Evolutionary conservation across 2,113 vertebrate genomes (phyloP), one percentile per base, ranked within the genome.

Genomic region (Gopherus evgoodei): DNA sequence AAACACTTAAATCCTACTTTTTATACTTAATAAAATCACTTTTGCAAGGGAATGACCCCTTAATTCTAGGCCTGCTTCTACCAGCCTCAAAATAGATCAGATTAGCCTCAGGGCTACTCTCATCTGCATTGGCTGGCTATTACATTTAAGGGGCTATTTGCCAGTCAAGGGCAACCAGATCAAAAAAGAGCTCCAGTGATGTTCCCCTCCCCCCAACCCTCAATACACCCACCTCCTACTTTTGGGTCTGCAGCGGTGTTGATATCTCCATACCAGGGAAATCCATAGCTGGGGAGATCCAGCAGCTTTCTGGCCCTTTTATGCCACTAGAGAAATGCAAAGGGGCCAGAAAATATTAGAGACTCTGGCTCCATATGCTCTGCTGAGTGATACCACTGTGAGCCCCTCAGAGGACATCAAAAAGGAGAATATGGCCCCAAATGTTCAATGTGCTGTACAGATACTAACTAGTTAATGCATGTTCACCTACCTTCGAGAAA

Each of bases 241-340:
- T 53, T 49, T 83, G 19, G 21, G 44, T 53, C 11, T 80, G 5
- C 1, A 1, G 52, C 16, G 1, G 59, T 5, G 8, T 25, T 90
- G 84, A 9, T 29, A 52, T 62, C 0, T 0, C 4, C 1, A 0
- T 7, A 50, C 13, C 78, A 54, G n/a, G 31, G n/a, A 35, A 88
- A 29, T 29, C n/a, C 5, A 35, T n/a, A 72, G 16, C 17, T 72
- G n/a, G n/a, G n/a, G 65, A 72, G n/a, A 72, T 72, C 65, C n/a
- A 72, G 16, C 65, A 38, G 16, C 65, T 38, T 72, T 72, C 65
- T 72, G 79, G 85, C 29, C 29, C 75, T 83, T 83, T 81, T 53
- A 50, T 53, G 47, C 11, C 87, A 44, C 75, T 75, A 44, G 25
- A 54, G n/a, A 19, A 84, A 72, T 81, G 42, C 42, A 94, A 91